These are phyloP conservation scores for Forbesichthys agassizii DNA, from an alignment of 2,113 vertebrate species.

Conservation along the genomic window DNA sequence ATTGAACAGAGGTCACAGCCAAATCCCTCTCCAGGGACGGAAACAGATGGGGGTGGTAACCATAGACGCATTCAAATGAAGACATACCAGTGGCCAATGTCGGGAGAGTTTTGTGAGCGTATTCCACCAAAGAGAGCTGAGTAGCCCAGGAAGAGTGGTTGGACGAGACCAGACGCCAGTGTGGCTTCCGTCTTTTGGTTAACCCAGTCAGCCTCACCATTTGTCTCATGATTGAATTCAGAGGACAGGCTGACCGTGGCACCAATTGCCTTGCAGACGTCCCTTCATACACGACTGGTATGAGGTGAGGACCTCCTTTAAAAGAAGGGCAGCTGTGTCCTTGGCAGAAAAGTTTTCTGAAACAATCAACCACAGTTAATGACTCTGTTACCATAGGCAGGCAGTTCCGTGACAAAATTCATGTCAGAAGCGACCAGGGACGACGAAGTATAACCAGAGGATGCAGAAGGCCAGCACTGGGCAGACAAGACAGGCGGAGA, in stretches of 20 bases:
- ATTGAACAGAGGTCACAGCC: background rate
- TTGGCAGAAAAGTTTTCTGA: too few species aligned
- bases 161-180: background rate
- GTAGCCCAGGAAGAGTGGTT: background rate
- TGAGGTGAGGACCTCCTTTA: too few species aligned
- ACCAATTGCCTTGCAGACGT: too few species aligned
- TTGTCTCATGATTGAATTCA: too few species aligned
- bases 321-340: too few species aligned
- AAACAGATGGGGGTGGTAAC: background rate
- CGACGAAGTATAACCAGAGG: constrained; percentile 10
- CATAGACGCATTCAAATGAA: background rate
- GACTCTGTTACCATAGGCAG: too few species aligned
- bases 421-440: constrained; percentile 23
- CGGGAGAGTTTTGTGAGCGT: background rate
- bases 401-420: background rate
- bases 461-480: constrained; percentile 11
- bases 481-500: background rate
- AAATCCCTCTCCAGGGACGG: background rate
- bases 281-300: too few species aligned
- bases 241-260: too few species aligned
- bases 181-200: too few species aligned
- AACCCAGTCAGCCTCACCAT: too few species aligned
- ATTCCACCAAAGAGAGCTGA: background rate
- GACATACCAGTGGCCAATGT: background rate
- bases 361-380: too few species aligned